Conservation (phyloP, 2,797 vertebrate species). For the Chaetophractus vellerosus region DNA sequence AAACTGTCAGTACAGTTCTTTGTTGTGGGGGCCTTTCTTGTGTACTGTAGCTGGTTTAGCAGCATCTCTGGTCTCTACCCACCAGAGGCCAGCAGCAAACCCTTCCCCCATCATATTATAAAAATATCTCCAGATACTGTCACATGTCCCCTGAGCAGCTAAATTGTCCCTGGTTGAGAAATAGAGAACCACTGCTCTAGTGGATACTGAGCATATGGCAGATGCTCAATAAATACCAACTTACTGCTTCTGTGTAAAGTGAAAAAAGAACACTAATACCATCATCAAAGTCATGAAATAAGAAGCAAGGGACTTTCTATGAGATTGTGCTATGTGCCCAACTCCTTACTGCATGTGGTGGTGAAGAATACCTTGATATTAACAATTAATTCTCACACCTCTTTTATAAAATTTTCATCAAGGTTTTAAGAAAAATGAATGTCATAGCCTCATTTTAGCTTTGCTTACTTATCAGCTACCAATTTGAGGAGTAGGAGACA, state of each 20-base stretch:
- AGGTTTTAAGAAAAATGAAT: constrained; percentile 36
- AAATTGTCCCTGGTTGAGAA: not conserved
- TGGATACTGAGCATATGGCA: not conserved
- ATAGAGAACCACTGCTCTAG: not conserved
- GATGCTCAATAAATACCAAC: not conserved
- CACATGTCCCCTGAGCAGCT: not conserved
- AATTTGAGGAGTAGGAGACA: not conserved
- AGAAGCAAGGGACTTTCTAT: not conserved
- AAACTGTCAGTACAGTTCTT: not conserved
- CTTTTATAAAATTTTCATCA: constrained; percentile 28
- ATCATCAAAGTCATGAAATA: not conserved
- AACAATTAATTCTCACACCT: constrained; percentile 6
- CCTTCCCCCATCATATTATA: not conserved
- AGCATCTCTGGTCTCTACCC: not conserved
- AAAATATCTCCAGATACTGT: not conserved
- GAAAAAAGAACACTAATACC: not conserved
- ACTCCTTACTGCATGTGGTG: not conserved
- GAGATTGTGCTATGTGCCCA: not conserved
- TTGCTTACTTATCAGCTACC: not conserved
- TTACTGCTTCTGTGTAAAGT: not conserved
- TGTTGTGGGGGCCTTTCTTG: not conserved
- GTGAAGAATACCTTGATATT: not conserved
- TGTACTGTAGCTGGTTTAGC: not conserved
- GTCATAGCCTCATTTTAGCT: not conserved
- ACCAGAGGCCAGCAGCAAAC: not conserved